Percentiles rank a stretch among this genome's conserved stretches.
phyloP scores from a whole-genome alignment of 2,888 invertebrate genomes.

The Metellina segmentata region DNA sequence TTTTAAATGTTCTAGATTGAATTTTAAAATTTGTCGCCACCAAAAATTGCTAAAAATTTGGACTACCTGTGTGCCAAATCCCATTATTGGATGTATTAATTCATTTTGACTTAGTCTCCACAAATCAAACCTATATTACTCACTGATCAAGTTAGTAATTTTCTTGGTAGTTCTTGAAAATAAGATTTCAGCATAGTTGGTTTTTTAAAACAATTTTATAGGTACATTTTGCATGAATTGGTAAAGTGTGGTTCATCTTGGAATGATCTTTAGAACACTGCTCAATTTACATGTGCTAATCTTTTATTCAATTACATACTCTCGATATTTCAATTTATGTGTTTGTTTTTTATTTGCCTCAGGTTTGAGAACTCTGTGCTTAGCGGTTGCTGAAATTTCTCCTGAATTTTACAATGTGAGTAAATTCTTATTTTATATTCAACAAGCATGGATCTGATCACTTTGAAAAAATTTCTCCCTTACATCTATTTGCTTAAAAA shows the following conservation, averaged over 20 bases:
- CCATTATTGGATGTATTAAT: too few relatives aligned
- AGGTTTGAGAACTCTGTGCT: slow-evolving; percentile 93
- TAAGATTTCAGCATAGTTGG: too few relatives aligned
- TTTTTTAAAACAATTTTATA: too few relatives aligned
- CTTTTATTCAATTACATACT: not conserved
- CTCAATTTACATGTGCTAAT: not conserved
- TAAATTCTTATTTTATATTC: slow-evolving; percentile 22
- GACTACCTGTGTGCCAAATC: too few relatives aligned
- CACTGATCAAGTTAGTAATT: too few relatives aligned
- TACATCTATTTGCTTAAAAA: not conserved
- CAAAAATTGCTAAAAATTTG: too few relatives aligned
- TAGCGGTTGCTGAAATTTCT: slow-evolving; percentile 91
- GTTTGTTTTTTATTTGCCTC: slow-evolving; percentile 4
- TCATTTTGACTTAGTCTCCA: too few relatives aligned
- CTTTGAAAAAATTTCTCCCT: not conserved
- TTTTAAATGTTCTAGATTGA: too few relatives aligned
- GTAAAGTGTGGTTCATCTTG: not conserved
- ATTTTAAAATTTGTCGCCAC: too few relatives aligned
- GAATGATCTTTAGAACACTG: not conserved
- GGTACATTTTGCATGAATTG: too few relatives aligned
- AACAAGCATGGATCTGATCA: not conserved
- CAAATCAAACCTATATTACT: too few relatives aligned
- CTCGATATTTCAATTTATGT: not conserved
- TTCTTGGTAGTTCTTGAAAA: too few relatives aligned
- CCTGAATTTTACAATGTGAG: slow-evolving; percentile 87